Conservation (phyloP, 2,797 vertebrate species). For the Pygocentrus nattereri region DNA sequence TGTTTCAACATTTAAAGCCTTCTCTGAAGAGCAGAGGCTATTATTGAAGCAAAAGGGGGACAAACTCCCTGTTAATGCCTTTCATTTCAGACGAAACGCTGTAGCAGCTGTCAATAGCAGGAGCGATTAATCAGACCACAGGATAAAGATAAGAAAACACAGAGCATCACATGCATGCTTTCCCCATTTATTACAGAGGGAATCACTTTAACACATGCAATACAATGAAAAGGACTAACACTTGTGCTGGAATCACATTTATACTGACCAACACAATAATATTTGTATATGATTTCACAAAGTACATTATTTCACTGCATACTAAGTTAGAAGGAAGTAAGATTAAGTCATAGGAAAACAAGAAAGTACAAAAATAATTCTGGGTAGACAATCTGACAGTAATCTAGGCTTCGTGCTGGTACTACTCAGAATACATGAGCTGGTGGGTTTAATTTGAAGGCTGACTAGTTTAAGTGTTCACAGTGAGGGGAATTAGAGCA, state of each 20-base stretch:
- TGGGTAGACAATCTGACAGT: not conserved
- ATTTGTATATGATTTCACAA: not conserved
- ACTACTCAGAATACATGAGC: not conserved
- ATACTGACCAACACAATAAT: not conserved
- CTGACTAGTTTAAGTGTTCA: not conserved
- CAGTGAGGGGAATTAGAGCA: not conserved
- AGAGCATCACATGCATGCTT: not conserved
- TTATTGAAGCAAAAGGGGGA: too few species aligned
- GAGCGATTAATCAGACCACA: not conserved
- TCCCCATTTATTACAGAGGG: constrained; percentile 34
- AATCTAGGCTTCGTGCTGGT: not conserved
- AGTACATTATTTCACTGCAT: not conserved
- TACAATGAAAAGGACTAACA: not conserved
- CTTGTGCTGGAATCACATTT: not conserved
- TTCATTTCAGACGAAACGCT: not conserved
- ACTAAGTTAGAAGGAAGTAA: not conserved
- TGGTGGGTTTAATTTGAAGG: not conserved
- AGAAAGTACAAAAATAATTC: not conserved
- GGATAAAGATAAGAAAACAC: not conserved
- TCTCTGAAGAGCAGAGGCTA: too few species aligned
- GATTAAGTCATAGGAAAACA: not conserved
- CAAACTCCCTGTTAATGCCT: too few species aligned
- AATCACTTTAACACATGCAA: not conserved
- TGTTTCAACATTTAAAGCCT: too few species aligned
- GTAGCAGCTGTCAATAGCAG: not conserved